A percentile compares a stretch with the other conserved stretches of the same genome.
phyloP scores from a whole-genome alignment of 2,797 vertebrate genomes.

The Sarcophilus harrisii region DNA sequence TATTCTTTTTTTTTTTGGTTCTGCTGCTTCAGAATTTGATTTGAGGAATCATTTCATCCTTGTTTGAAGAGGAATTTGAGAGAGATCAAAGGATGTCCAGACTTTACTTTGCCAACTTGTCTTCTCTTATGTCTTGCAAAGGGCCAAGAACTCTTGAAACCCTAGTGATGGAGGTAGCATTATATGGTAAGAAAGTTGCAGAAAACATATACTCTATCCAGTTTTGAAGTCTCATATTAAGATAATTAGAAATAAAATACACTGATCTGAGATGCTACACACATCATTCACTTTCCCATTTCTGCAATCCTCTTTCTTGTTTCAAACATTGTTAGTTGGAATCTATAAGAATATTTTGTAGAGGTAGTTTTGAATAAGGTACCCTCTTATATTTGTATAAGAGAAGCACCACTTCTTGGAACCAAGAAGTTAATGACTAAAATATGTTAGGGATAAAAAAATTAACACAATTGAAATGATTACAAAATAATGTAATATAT shows the following conservation, averaged over 20 bases:
- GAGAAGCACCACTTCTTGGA: too few relatives aligned
- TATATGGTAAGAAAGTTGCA: neutral
- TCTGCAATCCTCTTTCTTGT: neutral
- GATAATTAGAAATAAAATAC: neutral
- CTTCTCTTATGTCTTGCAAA: neutral
- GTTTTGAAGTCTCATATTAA: neutral
- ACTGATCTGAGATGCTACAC: neutral
- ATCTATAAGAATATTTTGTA: neutral
- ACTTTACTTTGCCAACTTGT: neutral
- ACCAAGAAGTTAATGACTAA: too few relatives aligned
- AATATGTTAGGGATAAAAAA: neutral
- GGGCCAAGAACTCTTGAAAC: neutral
- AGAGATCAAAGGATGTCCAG: neutral
- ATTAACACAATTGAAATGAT: neutral
- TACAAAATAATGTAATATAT: neutral
- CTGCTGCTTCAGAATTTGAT: neutral
- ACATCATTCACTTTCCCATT: neutral
- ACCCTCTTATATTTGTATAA: too few relatives aligned
- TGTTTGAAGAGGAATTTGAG: neutral
- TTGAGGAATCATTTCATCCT: neutral
- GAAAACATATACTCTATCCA: neutral
- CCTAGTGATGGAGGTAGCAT: neutral
- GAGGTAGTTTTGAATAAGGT: neutral
- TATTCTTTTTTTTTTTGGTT: neutral
- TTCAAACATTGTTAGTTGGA: neutral